Conservation (phyloP, 1,140 invertebrate species). For the Panagrolaimus sp. region DNA sequence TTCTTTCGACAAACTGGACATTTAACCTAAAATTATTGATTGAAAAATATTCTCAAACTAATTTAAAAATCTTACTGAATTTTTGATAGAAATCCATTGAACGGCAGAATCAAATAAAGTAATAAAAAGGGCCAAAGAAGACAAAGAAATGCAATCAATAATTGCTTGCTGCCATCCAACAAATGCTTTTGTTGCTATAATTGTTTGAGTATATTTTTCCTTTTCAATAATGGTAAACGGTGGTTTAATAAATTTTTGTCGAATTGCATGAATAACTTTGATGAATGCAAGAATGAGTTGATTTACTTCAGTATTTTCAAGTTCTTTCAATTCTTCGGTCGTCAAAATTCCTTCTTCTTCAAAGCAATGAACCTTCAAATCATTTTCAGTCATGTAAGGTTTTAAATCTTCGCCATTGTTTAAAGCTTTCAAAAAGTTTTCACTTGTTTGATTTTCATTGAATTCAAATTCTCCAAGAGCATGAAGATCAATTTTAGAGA, state of each 20-base stretch:
- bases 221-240: not conserved
- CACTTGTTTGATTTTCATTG: not conserved
- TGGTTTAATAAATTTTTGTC: not conserved
- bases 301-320: not conserved
- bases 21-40: not conserved
- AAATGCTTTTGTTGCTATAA: not conserved
- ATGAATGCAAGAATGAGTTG: constrained; percentile 1
- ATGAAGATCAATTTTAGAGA: too few relatives aligned
- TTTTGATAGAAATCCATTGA: too few relatives aligned
- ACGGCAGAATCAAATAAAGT: not conserved
- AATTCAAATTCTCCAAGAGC: not conserved
- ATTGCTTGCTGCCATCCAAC: not conserved
- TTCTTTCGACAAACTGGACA: not conserved
- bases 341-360: not conserved
- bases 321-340: not conserved
- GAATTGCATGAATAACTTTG: not conserved
- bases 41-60: too few relatives aligned
- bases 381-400: not conserved
- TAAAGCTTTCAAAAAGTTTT: not conserved
- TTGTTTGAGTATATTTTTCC: not conserved
- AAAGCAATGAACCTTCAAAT: not conserved
- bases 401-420: not conserved
- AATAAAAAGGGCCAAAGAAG: not conserved
- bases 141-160: not conserved
- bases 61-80: too few relatives aligned